Percentiles rank a stretch among this genome's conserved stretches.
Conservation (phyloP, 2,888 invertebrate species). For the Drymonia ruficornis region DNA sequence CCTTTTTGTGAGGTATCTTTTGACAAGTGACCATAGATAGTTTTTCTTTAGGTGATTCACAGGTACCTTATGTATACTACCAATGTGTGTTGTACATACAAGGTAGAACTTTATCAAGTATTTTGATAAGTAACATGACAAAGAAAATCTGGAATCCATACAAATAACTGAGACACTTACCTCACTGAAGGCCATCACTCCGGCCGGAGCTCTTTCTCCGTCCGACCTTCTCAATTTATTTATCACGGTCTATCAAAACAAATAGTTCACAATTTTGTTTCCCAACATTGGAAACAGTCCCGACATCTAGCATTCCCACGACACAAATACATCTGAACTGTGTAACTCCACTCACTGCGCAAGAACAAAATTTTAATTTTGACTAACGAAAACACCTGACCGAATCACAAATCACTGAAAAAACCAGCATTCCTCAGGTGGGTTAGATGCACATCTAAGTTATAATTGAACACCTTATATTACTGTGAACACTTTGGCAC, state of each 20-base stretch:
- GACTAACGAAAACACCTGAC: conserved; percentile 85
- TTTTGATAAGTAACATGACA: conserved; percentile 20
- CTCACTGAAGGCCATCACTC: conserved; percentile 92
- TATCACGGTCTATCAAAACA: conserved; percentile 81
- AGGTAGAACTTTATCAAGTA: conserved; percentile 1
- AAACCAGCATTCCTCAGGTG: conserved; percentile 88
- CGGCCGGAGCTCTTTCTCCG: conserved; percentile 83
- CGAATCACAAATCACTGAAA: conserved; percentile 86
- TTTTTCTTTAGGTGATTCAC: too few relatives aligned
- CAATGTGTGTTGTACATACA: too few relatives aligned
- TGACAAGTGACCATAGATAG: too few relatives aligned
- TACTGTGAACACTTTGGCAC: conserved; percentile 59
- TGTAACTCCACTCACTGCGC: conserved; percentile 82
- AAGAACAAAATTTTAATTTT: conserved; percentile 82
- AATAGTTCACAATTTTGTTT: conserved; percentile 83
- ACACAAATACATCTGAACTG: conserved; percentile 82
- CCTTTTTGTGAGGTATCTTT: not conserved
- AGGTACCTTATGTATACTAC: too few relatives aligned
- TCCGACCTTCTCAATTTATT: conserved; percentile 80
- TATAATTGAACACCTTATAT: conserved; percentile 48
- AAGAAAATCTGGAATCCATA: conserved; percentile 27
- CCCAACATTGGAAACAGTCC: conserved; percentile 83
- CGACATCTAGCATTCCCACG: conserved; percentile 82
- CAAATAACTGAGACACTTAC: conserved; percentile 75
- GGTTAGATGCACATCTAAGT: conserved; percentile 77